A percentile compares a stretch with the other conserved stretches of the same genome.
Evolutionary conservation across 2,113 vertebrate species (phyloP).

Genomic region (Talpa occidentalis): DNA sequence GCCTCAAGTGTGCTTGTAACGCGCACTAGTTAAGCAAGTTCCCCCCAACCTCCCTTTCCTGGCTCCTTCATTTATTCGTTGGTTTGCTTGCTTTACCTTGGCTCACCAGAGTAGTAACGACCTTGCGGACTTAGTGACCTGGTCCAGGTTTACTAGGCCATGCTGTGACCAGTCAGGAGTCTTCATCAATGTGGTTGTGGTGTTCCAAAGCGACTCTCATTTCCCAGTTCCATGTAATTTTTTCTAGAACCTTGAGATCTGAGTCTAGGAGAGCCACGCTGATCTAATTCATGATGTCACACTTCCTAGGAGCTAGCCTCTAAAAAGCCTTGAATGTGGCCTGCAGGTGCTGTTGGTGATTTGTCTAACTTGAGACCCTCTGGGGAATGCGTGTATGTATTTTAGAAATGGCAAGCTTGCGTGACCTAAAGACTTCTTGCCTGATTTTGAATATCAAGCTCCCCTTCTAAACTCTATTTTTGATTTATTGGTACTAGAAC

Average conservation of each 20-base stretch:
- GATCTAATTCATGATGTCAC: rapidly evolving
- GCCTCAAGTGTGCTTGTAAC: background rate
- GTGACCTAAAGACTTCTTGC: background rate
- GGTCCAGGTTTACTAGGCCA: background rate
- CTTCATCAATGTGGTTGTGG: background rate
- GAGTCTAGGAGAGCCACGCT: rapidly evolving
- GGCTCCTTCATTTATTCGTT: background rate
- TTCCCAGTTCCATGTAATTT: background rate
- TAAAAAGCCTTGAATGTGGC: background rate
- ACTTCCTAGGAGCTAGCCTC: rapidly evolving
- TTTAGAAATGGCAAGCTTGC: background rate
- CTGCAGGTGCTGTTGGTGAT: rapidly evolving
- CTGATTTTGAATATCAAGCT: background rate
- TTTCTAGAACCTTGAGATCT: background rate
- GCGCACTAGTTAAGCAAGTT: background rate
- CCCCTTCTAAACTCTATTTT: background rate
- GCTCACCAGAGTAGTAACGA: background rate
- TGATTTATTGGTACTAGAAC: background rate
- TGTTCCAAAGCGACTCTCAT: background rate
- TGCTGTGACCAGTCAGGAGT: background rate
- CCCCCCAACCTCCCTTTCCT: background rate
- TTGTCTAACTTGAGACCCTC: background rate
- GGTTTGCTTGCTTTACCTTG: background rate
- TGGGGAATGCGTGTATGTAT: background rate
- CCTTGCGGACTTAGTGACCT: background rate